Conservation (phyloP, 2,113 vertebrate species). For the Gambusia affinis region DNA sequence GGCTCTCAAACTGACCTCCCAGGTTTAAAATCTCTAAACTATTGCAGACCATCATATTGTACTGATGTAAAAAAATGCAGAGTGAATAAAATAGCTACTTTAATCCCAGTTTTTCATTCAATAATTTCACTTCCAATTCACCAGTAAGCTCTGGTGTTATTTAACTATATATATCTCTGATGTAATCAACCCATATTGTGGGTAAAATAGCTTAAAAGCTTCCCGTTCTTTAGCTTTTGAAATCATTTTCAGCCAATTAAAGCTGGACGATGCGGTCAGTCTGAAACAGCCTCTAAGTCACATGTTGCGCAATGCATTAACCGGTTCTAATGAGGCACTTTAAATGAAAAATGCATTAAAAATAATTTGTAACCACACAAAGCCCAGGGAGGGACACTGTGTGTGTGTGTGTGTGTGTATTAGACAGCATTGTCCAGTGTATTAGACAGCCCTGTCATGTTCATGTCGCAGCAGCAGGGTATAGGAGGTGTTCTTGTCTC, state of each 20-base stretch:
- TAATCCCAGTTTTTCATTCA: background rate
- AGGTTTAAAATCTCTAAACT: background rate
- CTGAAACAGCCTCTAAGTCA: background rate
- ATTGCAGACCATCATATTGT: background rate
- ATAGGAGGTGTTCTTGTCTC: conserved; percentile 75
- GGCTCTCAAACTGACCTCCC: background rate
- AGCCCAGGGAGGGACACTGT: background rate
- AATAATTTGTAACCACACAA: conserved; percentile 36
- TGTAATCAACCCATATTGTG: background rate
- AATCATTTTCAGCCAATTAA: conserved; percentile 5
- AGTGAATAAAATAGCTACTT: background rate
- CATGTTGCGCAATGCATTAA: conserved; percentile 1
- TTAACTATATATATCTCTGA: background rate
- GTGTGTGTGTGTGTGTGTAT: conserved; percentile 35
- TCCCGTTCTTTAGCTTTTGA: background rate
- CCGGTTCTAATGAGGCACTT: conserved; percentile 23
- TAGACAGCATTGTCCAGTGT: conserved; percentile 65
- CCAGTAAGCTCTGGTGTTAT: background rate
- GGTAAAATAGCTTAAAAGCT: too few relatives aligned
- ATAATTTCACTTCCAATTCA: background rate
- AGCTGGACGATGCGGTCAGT: background rate
- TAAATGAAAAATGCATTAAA: conserved; percentile 10
- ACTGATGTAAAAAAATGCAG: background rate
- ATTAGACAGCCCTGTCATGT: conserved; percentile 78
- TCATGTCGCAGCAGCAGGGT: conserved; percentile 71